Conservation (phyloP, 2,888 invertebrate genomes). For the Meteorus colon region DNA sequence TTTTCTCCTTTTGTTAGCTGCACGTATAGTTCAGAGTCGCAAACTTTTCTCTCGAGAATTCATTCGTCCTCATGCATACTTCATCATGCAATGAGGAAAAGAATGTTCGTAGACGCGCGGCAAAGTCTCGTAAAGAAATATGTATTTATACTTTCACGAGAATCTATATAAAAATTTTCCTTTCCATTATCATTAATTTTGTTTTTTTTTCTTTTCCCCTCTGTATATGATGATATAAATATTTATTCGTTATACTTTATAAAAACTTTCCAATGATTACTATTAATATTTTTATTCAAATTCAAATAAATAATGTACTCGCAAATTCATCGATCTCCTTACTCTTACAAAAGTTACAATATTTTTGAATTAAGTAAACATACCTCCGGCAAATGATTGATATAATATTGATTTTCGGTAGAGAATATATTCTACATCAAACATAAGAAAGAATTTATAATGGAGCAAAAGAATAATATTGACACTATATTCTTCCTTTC, state of each 20-base stretch:
- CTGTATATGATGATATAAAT: neutral
- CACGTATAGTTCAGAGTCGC: constrained; percentile 6
- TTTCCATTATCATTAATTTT: constrained; percentile 7
- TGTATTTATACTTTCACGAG: neutral
- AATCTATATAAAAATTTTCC: neutral
- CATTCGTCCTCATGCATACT: constrained; percentile 26
- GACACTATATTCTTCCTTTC: neutral
- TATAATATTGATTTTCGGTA: neutral
- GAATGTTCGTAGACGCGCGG: constrained; percentile 46
- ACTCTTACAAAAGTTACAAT: too few species aligned
- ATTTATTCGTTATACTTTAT: neutral
- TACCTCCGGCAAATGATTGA: neutral
- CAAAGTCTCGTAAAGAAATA: neutral
- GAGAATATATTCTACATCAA: too few species aligned
- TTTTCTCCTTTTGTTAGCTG: neutral
- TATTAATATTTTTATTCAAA: neutral
- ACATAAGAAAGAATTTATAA: too few species aligned
- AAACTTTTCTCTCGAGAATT: constrained; percentile 26
- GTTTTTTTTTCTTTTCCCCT: neutral
- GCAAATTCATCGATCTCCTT: neutral
- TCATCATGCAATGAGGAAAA: constrained; percentile 37
- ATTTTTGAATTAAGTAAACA: too few species aligned
- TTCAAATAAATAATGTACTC: neutral
- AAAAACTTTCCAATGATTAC: neutral
- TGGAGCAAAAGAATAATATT: neutral